Evolutionary conservation across 1,140 invertebrate genomes (phyloP), one percentile per base, ranked within the genome.

Genomic region (Aleiodes sp.): DNA sequence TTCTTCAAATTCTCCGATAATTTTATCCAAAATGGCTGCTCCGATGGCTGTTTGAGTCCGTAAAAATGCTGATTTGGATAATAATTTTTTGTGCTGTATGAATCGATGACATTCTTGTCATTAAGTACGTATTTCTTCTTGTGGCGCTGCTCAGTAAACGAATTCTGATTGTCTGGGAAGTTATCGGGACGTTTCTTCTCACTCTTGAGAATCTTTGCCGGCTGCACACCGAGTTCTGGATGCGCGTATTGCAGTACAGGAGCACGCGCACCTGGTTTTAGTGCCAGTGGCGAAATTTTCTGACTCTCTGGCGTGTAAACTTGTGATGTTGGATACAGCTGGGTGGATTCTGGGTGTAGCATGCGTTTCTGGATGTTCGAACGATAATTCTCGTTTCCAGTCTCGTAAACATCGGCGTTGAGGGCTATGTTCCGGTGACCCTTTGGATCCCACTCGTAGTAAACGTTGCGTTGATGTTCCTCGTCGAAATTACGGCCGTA

Each of bases 171-270:
- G 24, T 85, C 86, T 2, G 81, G 81, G 56, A 82, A 87, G 65
- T 80, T 84, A 43, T 87, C 85, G 2, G 85, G 87, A 2, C 84
- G 82, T 63, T 85, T 84, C 71, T 88, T 86, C 65, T 87, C 86
- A 72, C 83, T 82, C 62, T 88, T 88, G 3, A 86, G 76, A 60
- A 81, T 78, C 80, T 91, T 92, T 0, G 91, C 92, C 0, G 91
- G 91, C 74, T 94, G 92, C 0, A 92, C 90, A 4, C 92, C 92
- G 1, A 93, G 78, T 73, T 94, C 92, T 0, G 92, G 92, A 80
- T 94, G 92, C 4, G 92, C 92, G 73, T 94, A 94, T 72, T 93
- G 92, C 1, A 93, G 83, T 2, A 94, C 91, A 0, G 92, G 92
- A 16, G 91, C 90, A 56, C 92, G 84, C 0, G 90, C 90, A 39